Evolutionary conservation across 1,140 invertebrate species (phyloP).

Genomic region (Drosophila trapezifrons): DNA sequence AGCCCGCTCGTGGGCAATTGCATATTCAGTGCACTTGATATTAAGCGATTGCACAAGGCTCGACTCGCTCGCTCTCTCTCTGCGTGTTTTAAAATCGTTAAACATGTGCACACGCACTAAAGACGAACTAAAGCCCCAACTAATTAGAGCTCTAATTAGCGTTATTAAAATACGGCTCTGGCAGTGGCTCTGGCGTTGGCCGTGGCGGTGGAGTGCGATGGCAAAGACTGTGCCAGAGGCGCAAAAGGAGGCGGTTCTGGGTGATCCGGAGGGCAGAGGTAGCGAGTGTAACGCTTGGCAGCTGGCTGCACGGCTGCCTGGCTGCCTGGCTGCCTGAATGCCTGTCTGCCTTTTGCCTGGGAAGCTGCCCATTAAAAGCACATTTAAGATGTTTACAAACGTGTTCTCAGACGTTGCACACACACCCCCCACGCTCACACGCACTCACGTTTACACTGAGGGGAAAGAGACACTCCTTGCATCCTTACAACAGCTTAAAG

Average conservation of each 20-base stretch:
- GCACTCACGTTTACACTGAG: conserved; percentile 9
- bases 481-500: neutral
- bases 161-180: conserved; percentile 77
- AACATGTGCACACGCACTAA: conserved; percentile 44
- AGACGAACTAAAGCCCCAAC: conserved; percentile 67
- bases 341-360: conserved; percentile 41
- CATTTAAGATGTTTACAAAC: conserved; percentile 83
- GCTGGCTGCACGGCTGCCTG: conserved; percentile 34
- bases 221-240: conserved; percentile 30
- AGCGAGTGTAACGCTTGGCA: conserved; percentile 37
- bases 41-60: conserved; percentile 46
- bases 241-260: neutral
- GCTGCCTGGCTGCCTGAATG: conserved; percentile 11
- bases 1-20: conserved; percentile 30
- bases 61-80: neutral
- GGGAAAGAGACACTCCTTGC: neutral
- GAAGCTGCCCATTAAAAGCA: conserved; percentile 79
- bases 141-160: conserved; percentile 80
- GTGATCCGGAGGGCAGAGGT: neutral
- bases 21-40: conserved; percentile 53
- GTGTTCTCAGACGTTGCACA: conserved; percentile 71
- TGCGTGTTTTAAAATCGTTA: conserved; percentile 70
- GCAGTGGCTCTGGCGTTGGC: neutral
- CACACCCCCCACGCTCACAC: conserved; percentile 24
- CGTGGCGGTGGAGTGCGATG: conserved; percentile 28